Conservation (phyloP, 2,797 vertebrate genomes). For the Sciurus carolinensis region DNA sequence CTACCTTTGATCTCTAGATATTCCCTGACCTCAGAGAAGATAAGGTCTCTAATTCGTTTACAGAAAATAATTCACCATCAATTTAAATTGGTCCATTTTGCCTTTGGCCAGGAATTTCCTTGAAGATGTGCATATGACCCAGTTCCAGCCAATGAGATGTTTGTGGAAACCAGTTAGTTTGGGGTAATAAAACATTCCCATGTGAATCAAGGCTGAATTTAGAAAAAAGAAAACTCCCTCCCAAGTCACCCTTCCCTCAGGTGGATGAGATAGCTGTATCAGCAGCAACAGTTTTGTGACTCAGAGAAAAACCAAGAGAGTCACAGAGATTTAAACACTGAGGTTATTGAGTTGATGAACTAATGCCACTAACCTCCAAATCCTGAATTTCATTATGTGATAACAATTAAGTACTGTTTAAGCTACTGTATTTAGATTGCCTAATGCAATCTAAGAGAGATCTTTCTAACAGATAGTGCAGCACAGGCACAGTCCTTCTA, state of each 20-base stretch:
- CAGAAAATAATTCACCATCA: not conserved
- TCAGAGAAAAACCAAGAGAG: not conserved
- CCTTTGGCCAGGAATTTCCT: not conserved
- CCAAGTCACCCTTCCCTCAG: not conserved
- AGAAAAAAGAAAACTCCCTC: not conserved
- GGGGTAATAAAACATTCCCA: too few species aligned
- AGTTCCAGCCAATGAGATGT: not conserved
- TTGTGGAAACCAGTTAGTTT: not conserved
- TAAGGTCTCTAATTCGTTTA: not conserved
- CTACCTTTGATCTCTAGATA: constrained; percentile 10
- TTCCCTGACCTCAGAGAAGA: not conserved
- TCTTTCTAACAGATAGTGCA: not conserved
- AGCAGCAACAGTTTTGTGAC: not conserved
- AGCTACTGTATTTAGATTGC: not conserved
- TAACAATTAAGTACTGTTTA: not conserved
- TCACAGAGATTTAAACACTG: not conserved
- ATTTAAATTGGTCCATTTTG: not conserved
- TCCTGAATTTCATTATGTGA: not conserved
- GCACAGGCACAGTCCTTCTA: not conserved
- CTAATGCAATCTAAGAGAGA: not conserved
- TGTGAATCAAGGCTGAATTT: not conserved
- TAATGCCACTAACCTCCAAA: not conserved
- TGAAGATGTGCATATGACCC: not conserved
- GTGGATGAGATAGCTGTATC: not conserved
- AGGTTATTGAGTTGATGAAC: not conserved